Percentiles rank a stretch among this genome's conserved stretches.
phyloP scores from a whole-genome alignment of 2,888 invertebrate species.

The Drosophila gaucha region DNA sequence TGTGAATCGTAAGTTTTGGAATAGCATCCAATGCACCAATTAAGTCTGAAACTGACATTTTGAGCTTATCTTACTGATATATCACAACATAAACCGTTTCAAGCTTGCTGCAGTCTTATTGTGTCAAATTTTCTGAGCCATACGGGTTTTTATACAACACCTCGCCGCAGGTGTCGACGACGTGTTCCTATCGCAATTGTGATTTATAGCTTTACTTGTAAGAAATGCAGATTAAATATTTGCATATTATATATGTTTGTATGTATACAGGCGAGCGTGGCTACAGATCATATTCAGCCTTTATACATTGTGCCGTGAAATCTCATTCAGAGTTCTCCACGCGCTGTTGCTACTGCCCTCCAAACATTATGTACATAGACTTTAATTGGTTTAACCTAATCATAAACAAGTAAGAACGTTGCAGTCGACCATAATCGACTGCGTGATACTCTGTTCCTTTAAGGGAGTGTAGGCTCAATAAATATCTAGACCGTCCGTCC shows the following conservation, averaged over 20 bases:
- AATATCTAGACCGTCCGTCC: too few relatives aligned
- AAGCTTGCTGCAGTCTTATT: slow-evolving; percentile 5
- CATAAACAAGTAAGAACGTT: not conserved
- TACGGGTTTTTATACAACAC: slow-evolving; percentile 50
- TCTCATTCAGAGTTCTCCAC: slow-evolving; percentile 3
- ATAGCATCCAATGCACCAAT: slow-evolving; percentile 59
- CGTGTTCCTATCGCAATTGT: slow-evolving; percentile 30
- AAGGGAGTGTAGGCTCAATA: too few relatives aligned
- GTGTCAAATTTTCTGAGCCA: slow-evolving; percentile 1
- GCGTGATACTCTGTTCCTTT: too few relatives aligned
- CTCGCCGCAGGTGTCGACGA: slow-evolving; percentile 7
- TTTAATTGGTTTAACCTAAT: slow-evolving; percentile 4
- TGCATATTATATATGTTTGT: slow-evolving; percentile 28
- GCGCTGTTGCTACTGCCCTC: slow-evolving; percentile 41
- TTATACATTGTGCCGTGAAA: slow-evolving; percentile 30
- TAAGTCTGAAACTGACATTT: slow-evolving; percentile 72
- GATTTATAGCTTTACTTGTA: slow-evolving; percentile 46
- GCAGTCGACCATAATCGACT: too few relatives aligned
- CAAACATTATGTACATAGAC: not conserved
- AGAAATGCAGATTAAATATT: slow-evolving; percentile 29
- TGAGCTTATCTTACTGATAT: slow-evolving; percentile 8
- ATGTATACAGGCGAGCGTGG: slow-evolving; percentile 22
- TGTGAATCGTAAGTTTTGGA: slow-evolving; percentile 35
- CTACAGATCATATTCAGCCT: slow-evolving; percentile 32
- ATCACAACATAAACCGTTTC: slow-evolving; percentile 1